Base-by-base conservation (phyloP, 2,888 invertebrate genomes). In the Drosophila siamana region DNA sequence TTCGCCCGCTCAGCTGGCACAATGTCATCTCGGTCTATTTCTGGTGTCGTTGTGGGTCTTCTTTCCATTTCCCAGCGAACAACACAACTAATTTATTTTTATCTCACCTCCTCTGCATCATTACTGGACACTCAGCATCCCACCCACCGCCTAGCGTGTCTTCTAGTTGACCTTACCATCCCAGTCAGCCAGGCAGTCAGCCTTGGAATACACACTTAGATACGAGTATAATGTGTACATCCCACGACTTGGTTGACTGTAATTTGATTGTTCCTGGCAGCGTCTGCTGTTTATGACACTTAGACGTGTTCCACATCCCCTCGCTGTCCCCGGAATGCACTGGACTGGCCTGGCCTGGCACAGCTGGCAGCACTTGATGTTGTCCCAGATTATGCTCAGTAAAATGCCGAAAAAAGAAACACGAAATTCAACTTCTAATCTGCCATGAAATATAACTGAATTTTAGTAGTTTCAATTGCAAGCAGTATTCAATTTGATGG, bases 241-340 rank as follows among this genome's bases (percentile, higher is more conserved):
- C 13, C n/a, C 36, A 13, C 6, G 13, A 36, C 36, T 7, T 6
- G 36, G 4, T 36, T 36, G 36, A 36, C 13, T 36, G 36, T 40
- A 40, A 38, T 62, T 62, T 67, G 44, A 71, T 71, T 74, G 70
- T 74, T 52, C 60, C 36, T 40, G 55, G 46, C 47, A 44, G 52
- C 40, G 40, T 56, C 52, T 54, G 62, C 66, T 74, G 71, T 66
- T 66, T 62, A 60, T 74, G 74, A 38, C 60, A 52, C 24, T 56
- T 28, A 40, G 47, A 62, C 66, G 70, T 57, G 57, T 19, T n/a
- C 38, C 40, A 33, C 36, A 44, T 11, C 36, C 22, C 11, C 55
- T 7, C 22, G n/a, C 13, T 16, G 19, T n/a, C n/a, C n/a, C n/a
- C n/a, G 19, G 19, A 3, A 3, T 19, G 19, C 19, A 19, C 19